Evolutionary conservation across 2,113 vertebrate genomes (phyloP).

Genomic region (Suncus etruscus): DNA sequence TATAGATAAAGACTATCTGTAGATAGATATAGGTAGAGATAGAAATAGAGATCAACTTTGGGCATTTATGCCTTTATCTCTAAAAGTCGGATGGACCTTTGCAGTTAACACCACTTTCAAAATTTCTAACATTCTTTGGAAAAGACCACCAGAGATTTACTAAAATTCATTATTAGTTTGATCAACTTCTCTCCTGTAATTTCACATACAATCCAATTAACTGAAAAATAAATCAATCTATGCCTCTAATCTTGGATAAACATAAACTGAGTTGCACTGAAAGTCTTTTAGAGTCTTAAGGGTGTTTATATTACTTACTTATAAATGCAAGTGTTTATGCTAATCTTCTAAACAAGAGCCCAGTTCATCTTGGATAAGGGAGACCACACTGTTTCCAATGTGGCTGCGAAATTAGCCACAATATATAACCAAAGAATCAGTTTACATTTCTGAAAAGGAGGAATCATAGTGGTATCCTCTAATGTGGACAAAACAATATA

Average conservation of each 20-base stretch:
- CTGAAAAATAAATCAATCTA: slow-evolving; percentile 60
- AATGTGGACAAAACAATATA: background rate
- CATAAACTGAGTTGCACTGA: slow-evolving; percentile 43
- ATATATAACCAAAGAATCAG: background rate
- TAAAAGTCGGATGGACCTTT: background rate
- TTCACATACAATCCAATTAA: slow-evolving; percentile 49
- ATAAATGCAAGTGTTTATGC: background rate
- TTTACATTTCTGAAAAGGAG: background rate
- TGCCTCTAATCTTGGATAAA: background rate
- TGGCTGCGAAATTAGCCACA: background rate
- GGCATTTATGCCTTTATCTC: background rate
- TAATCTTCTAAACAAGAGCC: slow-evolving; percentile 31
- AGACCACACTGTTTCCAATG: background rate
- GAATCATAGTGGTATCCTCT: background rate
- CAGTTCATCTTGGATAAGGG: background rate
- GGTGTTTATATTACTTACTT: background rate
- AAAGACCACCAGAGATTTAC: background rate
- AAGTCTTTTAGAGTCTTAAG: slow-evolving; percentile 63
- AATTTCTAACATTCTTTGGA: slow-evolving; percentile 17
- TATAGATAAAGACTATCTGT: no score
- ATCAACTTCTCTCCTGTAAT: slow-evolving; percentile 46
- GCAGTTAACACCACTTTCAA: slow-evolving; percentile 29
- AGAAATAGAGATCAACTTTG: background rate
- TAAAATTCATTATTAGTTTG: slow-evolving; percentile 36
- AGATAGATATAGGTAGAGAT: no score